These are phyloP conservation scores for Dendrocincla fuliginosa DNA, from an alignment of 2,797 vertebrate species.

Conservation along the genomic window DNA sequence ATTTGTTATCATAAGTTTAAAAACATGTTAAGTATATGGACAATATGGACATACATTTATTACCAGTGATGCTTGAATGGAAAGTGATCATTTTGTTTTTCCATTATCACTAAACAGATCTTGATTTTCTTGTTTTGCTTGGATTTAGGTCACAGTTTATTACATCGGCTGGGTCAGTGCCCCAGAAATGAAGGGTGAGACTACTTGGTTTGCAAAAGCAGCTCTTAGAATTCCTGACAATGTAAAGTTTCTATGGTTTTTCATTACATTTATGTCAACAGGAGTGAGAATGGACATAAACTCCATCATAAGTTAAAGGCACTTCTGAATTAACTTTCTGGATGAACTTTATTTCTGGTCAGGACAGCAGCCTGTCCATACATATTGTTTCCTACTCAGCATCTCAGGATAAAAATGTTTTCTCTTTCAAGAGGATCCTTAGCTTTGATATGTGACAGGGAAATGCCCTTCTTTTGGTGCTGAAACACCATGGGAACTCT, in stretches of 20 bases:
- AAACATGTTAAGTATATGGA: background rate
- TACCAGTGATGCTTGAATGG: background rate
- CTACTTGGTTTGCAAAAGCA: background rate
- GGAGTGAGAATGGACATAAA: background rate
- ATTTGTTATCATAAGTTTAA: background rate
- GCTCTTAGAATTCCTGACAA: background rate
- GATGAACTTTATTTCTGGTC: background rate
- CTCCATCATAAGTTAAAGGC: background rate
- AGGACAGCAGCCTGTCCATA: accelerated
- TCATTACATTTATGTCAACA: background rate
- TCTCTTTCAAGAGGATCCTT: background rate
- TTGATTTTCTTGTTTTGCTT: background rate
- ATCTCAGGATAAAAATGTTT: background rate
- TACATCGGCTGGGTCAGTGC: background rate
- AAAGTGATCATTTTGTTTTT: background rate
- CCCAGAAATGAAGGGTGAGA: background rate
- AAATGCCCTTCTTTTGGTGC: background rate
- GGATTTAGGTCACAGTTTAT: background rate
- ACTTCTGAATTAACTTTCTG: background rate
- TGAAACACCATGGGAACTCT: accelerated
- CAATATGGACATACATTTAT: background rate
- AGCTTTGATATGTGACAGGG: background rate
- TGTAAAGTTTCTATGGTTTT: background rate
- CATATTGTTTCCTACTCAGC: background rate
- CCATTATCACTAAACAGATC: background rate